These are phyloP conservation scores for Sebastes dallii DNA, from an alignment of 2,797 vertebrate genomes.

Conservation along the genomic window DNA sequence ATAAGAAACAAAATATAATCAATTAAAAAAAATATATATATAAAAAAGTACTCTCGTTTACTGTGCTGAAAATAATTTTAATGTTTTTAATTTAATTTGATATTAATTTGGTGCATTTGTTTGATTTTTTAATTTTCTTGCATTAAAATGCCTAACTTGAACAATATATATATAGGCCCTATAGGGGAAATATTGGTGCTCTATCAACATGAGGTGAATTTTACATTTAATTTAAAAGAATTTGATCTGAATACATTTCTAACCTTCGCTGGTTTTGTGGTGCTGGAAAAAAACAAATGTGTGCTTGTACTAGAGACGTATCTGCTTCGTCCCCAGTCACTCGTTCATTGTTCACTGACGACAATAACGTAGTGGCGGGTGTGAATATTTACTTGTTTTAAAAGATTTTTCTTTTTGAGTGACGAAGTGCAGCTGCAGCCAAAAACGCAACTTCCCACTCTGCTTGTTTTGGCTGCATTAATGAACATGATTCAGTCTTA, in stretches of 20 bases:
- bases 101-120: background rate
- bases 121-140: background rate
- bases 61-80: background rate
- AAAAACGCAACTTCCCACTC: background rate
- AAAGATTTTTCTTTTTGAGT: background rate
- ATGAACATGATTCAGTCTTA: constrained; percentile 17
- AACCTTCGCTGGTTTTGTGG: background rate
- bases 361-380: background rate
- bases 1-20: background rate
- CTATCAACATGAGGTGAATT: background rate
- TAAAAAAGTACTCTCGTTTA: background rate
- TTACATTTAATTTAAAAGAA: background rate
- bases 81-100: background rate
- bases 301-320: too few species aligned
- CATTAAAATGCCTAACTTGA: background rate
- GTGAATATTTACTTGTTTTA: background rate
- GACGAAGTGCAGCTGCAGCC: background rate
- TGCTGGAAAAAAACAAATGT: background rate
- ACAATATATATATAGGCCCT: background rate
- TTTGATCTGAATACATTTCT: background rate
- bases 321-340: background rate
- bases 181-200: background rate
- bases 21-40: too few species aligned
- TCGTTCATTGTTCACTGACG: background rate
- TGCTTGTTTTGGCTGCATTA: constrained; percentile 19